A percentile compares a stretch with the other conserved stretches of the same genome.
Conservation (phyloP, 2,797 vertebrate species). For the Sphaeramia orbicularis region DNA sequence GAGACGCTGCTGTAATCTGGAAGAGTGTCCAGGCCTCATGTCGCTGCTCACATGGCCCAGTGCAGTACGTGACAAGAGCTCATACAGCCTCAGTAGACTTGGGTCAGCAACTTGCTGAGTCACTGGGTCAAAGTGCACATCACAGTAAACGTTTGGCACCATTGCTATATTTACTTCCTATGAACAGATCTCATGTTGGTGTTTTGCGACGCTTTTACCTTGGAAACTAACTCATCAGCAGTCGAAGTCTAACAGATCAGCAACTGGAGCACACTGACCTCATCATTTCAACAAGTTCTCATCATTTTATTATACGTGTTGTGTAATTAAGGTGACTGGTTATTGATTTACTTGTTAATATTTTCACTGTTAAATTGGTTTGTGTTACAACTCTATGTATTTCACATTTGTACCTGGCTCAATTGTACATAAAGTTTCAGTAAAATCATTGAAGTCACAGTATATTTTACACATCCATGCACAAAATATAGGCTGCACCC, state of each 20-base stretch:
- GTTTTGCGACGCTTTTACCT: conserved; percentile 60
- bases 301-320: conserved; percentile 38
- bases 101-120: conserved; percentile 23
- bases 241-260: conserved; percentile 62
- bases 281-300: conserved; percentile 38
- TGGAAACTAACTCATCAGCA: conserved; percentile 67
- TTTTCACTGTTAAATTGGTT: no score
- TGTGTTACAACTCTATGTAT: no score
- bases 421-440: not conserved
- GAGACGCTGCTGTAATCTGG: conserved; percentile 54
- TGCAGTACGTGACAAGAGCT: conserved; percentile 38
- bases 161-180: conserved; percentile 67
- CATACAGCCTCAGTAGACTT: conserved; percentile 10
- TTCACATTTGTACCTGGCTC: no score
- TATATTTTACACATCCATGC: no score
- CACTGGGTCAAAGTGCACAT: conserved; percentile 63
- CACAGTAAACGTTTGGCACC: conserved; percentile 44
- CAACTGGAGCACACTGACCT: conserved; percentile 39
- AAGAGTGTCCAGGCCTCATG: conserved; percentile 53
- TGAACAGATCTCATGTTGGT: conserved; percentile 34
- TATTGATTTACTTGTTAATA: no score
- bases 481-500: no score
- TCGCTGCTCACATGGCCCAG: conserved; percentile 18
- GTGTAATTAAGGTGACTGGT: not conserved
- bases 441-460: no score